Conservation (phyloP, 2,797 vertebrate species). For the Etheostoma perlongum region DNA sequence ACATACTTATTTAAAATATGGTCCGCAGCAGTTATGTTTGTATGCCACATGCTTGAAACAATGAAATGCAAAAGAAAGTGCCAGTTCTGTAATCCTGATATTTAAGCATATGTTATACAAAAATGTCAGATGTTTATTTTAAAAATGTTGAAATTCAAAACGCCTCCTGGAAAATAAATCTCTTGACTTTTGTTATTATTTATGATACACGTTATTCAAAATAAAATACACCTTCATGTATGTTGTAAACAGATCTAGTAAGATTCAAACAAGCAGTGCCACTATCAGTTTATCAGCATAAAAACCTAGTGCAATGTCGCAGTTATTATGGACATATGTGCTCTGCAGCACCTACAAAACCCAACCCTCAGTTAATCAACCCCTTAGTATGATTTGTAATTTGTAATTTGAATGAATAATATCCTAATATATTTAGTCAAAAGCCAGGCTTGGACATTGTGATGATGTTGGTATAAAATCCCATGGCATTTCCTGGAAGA, state of each 20-base stretch:
- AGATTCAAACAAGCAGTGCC: background rate
- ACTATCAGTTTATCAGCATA: background rate
- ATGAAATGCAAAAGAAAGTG: background rate
- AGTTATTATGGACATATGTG: background rate
- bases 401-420: background rate
- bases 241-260: background rate
- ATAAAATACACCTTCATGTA: background rate
- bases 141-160: background rate
- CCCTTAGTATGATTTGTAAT: background rate
- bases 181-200: background rate
- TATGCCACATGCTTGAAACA: background rate
- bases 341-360: background rate
- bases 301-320: background rate
- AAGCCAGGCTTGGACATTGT: conserved; percentile 52
- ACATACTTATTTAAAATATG: background rate
- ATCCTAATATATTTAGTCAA: background rate
- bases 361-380: background rate
- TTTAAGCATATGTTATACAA: background rate
- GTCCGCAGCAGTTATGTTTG: background rate
- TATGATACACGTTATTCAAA: background rate
- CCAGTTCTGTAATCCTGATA: background rate
- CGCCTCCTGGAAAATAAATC: background rate
- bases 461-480: conserved; percentile 40
- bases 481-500: conserved; percentile 46
- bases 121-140: background rate